A percentile compares a stretch with the other conserved stretches of the same genome.
These are phyloP conservation scores for Epinotia demarniana DNA, from an alignment of 2,888 invertebrate genomes.

Conservation along the genomic window DNA sequence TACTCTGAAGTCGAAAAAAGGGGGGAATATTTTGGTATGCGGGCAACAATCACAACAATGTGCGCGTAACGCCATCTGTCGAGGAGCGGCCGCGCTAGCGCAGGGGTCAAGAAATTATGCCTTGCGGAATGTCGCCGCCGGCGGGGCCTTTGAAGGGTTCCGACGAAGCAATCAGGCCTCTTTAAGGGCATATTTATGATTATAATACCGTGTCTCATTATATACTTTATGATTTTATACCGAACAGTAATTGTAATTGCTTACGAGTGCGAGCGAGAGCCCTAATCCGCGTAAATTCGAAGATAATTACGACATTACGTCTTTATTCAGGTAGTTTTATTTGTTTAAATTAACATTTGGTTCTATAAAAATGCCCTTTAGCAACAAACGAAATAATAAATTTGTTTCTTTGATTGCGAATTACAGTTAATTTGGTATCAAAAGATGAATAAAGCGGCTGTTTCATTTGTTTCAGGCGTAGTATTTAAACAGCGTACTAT, in stretches of 20 bases:
- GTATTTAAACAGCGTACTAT: neutral
- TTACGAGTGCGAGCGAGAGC: constrained; percentile 59
- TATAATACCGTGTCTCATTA: constrained; percentile 83
- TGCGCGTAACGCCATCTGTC: constrained; percentile 80
- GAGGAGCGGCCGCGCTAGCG: constrained; percentile 71
- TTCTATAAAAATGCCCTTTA: constrained; percentile 13
- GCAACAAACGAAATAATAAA: constrained; percentile 7
- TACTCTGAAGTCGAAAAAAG: constrained; percentile 75
- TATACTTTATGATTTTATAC: constrained; percentile 82
- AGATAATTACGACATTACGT: constrained; percentile 40
- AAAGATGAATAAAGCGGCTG: neutral
- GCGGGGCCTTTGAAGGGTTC: constrained; percentile 82
- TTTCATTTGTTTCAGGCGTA: constrained; percentile 4
- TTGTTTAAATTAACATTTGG: constrained; percentile 17
- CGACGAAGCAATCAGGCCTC: constrained; percentile 83
- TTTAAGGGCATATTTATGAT: constrained; percentile 84
- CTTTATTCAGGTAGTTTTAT: constrained; percentile 31
- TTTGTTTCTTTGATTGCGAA: constrained; percentile 20
- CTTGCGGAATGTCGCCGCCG: constrained; percentile 73
- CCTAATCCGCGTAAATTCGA: constrained; percentile 45
- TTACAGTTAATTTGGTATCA: neutral
- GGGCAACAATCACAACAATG: constrained; percentile 72
- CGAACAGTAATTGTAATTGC: constrained; percentile 76
- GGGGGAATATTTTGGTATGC: constrained; percentile 70
- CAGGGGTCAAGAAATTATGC: constrained; percentile 77